phyloP scores from a whole-genome alignment of 2,888 invertebrate genomes.

The Chaetogeoica ovagalla region DNA sequence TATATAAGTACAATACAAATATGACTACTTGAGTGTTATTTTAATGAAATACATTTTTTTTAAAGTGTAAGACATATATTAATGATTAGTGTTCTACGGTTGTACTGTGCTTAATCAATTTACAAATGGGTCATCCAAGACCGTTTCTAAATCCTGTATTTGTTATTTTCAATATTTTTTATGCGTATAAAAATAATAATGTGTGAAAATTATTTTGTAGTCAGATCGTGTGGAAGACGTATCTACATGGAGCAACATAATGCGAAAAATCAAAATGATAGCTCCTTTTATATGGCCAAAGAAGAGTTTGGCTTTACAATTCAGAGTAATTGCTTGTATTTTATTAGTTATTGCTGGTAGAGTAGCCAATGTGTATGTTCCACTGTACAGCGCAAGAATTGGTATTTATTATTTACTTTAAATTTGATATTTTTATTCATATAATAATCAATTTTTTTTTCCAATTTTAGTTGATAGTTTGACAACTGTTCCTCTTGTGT shows the following conservation, averaged over 20 bases:
- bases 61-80: not conserved
- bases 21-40: not conserved
- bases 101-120: not conserved
- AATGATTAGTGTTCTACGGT: not conserved
- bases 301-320: slow-evolving; percentile 74
- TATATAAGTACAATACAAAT: not conserved
- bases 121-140: slow-evolving; percentile 26
- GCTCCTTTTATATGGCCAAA: slow-evolving; percentile 94
- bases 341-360: slow-evolving; percentile 76
- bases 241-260: slow-evolving; percentile 79
- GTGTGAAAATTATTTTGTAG: slow-evolving; percentile 15
- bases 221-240: slow-evolving; percentile 57
- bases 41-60: not conserved
- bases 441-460: slow-evolving; percentile 58
- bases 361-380: slow-evolving; percentile 86
- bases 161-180: not conserved
- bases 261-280: slow-evolving; percentile 76
- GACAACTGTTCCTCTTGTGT: slow-evolving; percentile 65
- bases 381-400: slow-evolving; percentile 89
- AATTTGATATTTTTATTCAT: not conserved
- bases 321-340: slow-evolving; percentile 81
- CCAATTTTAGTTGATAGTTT: slow-evolving; percentile 74
- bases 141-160: slow-evolving; percentile 35
- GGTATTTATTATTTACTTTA: slow-evolving; percentile 64
- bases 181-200: slow-evolving; percentile 6